Evolutionary conservation across 2,797 vertebrate species (phyloP).

Genomic region (Sylvia borin): DNA sequence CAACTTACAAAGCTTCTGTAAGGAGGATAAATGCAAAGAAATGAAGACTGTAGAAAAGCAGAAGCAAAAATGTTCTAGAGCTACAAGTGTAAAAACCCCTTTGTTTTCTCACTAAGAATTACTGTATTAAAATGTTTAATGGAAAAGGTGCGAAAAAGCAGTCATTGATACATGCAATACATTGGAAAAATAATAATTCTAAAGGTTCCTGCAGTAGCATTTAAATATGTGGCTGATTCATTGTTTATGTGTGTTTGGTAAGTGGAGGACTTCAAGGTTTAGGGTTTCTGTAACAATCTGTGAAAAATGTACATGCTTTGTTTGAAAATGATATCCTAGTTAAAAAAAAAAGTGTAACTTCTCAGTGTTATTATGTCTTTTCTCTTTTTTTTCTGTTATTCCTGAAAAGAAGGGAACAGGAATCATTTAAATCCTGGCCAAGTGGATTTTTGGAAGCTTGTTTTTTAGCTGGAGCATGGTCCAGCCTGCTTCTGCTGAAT

Average conservation of each 20-base stretch:
- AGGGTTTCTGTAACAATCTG: background rate
- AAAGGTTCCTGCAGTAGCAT: background rate
- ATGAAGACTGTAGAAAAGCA: background rate
- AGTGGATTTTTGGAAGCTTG: background rate
- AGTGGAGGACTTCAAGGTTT: background rate
- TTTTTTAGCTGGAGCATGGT: background rate
- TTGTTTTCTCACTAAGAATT: background rate
- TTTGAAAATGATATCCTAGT: background rate
- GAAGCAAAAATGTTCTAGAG: background rate
- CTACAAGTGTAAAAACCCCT: accelerated
- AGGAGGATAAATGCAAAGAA: background rate
- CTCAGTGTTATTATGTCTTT: background rate
- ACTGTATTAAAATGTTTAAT: background rate
- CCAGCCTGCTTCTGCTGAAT: background rate
- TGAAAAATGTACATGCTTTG: background rate
- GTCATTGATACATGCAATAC: background rate
- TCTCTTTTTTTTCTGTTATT: background rate
- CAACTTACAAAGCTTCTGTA: background rate
- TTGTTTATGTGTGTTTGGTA: background rate
- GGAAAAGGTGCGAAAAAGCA: background rate
- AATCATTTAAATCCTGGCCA: background rate
- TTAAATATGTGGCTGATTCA: background rate
- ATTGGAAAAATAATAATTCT: background rate
- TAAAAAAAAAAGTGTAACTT: background rate
- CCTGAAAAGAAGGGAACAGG: background rate